These are phyloP conservation scores for Argentina silus DNA, from an alignment of 2,797 vertebrate genomes.

Conservation along the genomic window DNA sequence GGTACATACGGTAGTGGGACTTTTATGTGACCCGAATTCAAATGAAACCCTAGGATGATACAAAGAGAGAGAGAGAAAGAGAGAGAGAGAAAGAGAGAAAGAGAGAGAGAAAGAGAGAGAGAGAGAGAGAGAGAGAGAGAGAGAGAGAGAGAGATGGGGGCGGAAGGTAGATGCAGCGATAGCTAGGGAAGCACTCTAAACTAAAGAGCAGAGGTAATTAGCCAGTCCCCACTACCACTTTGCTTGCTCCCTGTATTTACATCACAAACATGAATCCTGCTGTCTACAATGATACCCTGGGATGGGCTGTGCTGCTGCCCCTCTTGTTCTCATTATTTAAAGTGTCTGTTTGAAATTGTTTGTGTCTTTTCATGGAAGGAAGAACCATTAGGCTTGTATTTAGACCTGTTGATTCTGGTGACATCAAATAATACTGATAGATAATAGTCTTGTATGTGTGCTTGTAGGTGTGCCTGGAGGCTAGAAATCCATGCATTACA, in stretches of 20 bases:
- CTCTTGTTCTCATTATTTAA: conserved; percentile 64
- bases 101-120: not conserved
- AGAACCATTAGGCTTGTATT: conserved; percentile 61
- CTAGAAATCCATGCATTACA: too few relatives aligned
- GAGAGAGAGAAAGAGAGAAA: not conserved
- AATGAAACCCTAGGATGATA: conserved; percentile 68
- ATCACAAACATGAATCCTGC: conserved; percentile 65
- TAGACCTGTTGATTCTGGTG: conserved; percentile 64
- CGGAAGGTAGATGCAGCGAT: not conserved
- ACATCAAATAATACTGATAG: conserved; percentile 29
- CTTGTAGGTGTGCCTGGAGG: not conserved
- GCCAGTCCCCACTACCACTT: conserved; percentile 31
- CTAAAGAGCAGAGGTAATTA: conserved; percentile 65
- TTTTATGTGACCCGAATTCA: conserved; percentile 74
- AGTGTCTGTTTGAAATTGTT: conserved; percentile 64
- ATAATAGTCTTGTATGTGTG: conserved; percentile 8
- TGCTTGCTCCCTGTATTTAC: conserved; percentile 54
- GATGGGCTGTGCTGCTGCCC: conserved; percentile 49
- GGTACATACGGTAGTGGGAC: conserved; percentile 59
- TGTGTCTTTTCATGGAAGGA: conserved; percentile 57
- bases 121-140: not conserved
- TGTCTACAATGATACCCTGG: conserved; percentile 59
- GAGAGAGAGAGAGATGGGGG: not conserved
- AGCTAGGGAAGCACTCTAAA: conserved; percentile 37
- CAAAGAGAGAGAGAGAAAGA: conserved; percentile 26